Evolutionary conservation across 2,797 vertebrate species (phyloP).

Genomic region (Megaceryle alcyon): DNA sequence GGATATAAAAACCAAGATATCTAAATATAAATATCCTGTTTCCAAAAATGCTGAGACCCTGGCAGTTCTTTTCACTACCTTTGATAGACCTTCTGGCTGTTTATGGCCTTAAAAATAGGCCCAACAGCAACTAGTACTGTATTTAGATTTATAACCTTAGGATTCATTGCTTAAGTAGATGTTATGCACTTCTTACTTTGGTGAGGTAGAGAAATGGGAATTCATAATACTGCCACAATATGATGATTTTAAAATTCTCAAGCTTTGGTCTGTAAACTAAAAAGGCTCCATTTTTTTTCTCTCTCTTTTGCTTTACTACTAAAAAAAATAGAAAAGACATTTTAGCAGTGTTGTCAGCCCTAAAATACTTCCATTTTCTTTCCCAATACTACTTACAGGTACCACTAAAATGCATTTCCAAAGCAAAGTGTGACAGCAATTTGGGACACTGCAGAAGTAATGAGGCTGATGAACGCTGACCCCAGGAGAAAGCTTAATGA

Average conservation of each 20-base stretch:
- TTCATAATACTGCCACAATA: background rate
- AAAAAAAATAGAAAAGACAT: background rate
- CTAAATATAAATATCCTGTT: background rate
- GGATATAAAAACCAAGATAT: background rate
- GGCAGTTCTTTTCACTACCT: background rate
- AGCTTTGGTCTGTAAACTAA: background rate
- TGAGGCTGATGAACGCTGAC: background rate
- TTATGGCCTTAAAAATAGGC: background rate
- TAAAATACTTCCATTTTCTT: background rate
- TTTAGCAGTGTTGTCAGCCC: background rate
- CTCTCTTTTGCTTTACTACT: background rate
- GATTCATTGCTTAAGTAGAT: background rate
- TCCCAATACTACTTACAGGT: background rate
- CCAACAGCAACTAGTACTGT: background rate
- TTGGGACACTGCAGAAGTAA: background rate
- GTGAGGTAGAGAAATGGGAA: background rate
- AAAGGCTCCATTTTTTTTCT: background rate
- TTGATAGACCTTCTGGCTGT: background rate
- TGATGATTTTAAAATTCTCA: background rate
- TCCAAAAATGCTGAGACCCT: background rate
- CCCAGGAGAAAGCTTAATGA: background rate
- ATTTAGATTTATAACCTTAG: background rate
- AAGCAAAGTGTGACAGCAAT: background rate
- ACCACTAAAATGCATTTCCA: background rate
- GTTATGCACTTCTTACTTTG: background rate